phyloP scores from a whole-genome alignment of 2,113 vertebrate genomes.

The Gadus macrocephalus region DNA sequence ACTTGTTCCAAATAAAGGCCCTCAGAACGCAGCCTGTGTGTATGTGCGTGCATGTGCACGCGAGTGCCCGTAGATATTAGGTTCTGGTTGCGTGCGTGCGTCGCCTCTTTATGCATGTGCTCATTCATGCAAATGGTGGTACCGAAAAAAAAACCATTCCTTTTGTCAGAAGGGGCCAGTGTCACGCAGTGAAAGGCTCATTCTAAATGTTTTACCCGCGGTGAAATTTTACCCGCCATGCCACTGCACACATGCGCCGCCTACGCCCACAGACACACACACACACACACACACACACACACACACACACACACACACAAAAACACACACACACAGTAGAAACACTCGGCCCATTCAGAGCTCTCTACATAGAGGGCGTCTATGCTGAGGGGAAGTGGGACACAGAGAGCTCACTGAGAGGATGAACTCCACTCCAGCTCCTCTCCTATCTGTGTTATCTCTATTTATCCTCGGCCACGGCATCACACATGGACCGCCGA shows the following conservation, averaged over 20 bases:
- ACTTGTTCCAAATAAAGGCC: constrained; percentile 62
- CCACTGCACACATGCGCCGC: neutral
- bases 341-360: no score
- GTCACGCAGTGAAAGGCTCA: neutral
- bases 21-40: constrained; percentile 49
- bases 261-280: neutral
- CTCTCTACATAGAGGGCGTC: no score
- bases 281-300: no score
- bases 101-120: constrained; percentile 10
- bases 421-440: no score
- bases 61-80: neutral
- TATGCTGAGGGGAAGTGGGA: no score
- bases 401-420: no score
- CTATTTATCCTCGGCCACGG: no score
- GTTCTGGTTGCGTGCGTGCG: neutral
- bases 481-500: no score
- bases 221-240: no score
- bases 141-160: neutral
- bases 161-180: neutral
- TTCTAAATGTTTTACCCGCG: neutral
- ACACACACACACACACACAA: no score
- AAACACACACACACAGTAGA: no score
- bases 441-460: no score
- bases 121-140: neutral
- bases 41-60: constrained; percentile 12